A percentile compares a stretch with the other conserved stretches of the same genome.
These are phyloP conservation scores for Gasterosteus nipponicus DNA, from an alignment of 2,113 vertebrate genomes.

Conservation along the genomic window DNA sequence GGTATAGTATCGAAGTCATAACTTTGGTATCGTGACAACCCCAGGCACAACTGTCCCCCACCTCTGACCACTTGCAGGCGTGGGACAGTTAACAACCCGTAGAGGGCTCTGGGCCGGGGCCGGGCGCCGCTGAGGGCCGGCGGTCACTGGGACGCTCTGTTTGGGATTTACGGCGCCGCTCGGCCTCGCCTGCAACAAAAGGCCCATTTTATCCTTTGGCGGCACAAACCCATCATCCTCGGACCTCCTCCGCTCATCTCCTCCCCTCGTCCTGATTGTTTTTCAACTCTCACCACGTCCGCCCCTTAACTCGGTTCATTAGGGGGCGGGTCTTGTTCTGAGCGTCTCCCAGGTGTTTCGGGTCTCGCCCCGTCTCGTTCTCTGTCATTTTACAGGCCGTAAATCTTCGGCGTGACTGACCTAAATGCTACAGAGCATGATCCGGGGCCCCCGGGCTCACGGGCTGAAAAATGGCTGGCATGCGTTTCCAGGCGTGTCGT, in stretches of 20 bases:
- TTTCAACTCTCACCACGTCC: slow-evolving; percentile 28
- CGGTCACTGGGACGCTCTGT: slow-evolving; percentile 51
- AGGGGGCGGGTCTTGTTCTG: slow-evolving; percentile 42
- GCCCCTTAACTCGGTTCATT: slow-evolving; percentile 47
- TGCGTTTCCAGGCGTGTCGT: slow-evolving; percentile 32
- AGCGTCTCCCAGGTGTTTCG: slow-evolving; percentile 63
- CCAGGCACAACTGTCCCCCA: background rate
- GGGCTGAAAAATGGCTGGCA: slow-evolving; percentile 20
- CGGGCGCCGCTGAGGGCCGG: slow-evolving; percentile 21
- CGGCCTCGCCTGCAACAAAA: slow-evolving; percentile 24
- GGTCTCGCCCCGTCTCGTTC: slow-evolving; percentile 23
- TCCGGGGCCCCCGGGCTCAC: slow-evolving; percentile 1
- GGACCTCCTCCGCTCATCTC: slow-evolving; percentile 29
- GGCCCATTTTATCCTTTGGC: slow-evolving; percentile 24
- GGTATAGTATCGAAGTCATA: no score
- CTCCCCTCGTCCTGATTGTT: slow-evolving; percentile 12
- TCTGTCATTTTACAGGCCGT: slow-evolving; percentile 58
- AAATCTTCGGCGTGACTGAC: slow-evolving; percentile 60
- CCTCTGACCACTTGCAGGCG: slow-evolving; percentile 44
- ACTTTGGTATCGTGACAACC: no score
- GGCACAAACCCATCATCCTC: slow-evolving; percentile 19
- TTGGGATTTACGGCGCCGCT: slow-evolving; percentile 42
- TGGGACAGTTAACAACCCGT: slow-evolving; percentile 55
- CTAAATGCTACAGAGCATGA: slow-evolving; percentile 31
- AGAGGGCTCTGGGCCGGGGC: slow-evolving; percentile 34